Evolutionary conservation across 2,797 vertebrate genomes (phyloP).

Genomic region (Hydrocynus forskahlii): DNA sequence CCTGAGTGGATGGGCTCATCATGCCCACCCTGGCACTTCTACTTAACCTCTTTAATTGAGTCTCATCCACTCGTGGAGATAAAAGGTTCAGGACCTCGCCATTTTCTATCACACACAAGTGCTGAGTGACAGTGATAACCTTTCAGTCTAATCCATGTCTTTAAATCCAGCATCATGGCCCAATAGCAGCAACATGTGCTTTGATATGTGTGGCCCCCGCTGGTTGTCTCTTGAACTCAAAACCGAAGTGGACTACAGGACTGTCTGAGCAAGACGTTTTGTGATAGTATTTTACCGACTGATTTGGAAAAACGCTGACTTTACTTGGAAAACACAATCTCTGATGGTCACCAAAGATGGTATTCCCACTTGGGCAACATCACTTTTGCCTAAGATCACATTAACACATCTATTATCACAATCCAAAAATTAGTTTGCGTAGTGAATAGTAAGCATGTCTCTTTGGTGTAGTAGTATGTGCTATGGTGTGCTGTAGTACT

Average conservation of each 20-base stretch:
- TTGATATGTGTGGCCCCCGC: background rate
- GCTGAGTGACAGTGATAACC: conserved; percentile 38
- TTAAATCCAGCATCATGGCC: background rate
- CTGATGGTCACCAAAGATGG: no score
- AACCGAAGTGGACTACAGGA: background rate
- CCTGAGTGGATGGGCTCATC: conserved; percentile 59
- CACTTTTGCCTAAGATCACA: no score
- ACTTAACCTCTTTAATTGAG: conserved; percentile 54
- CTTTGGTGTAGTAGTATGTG: no score
- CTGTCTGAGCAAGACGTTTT: background rate
- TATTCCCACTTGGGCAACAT: no score
- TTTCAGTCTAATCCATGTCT: conserved; percentile 20
- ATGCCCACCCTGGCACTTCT: conserved; percentile 32
- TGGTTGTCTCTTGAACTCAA: background rate
- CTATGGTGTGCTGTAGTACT: no score
- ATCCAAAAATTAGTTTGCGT: no score
- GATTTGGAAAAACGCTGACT: background rate
- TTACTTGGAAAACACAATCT: background rate
- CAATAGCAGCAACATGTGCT: conserved; percentile 7
- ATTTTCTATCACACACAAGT: conserved; percentile 26
- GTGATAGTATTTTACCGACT: background rate
- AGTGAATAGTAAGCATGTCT: no score
- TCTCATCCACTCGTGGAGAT: conserved; percentile 43
- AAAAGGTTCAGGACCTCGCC: conserved; percentile 30
- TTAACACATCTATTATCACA: no score